Conservation (phyloP, 2,797 vertebrate species). For the Cryptoprocta ferox region DNA sequence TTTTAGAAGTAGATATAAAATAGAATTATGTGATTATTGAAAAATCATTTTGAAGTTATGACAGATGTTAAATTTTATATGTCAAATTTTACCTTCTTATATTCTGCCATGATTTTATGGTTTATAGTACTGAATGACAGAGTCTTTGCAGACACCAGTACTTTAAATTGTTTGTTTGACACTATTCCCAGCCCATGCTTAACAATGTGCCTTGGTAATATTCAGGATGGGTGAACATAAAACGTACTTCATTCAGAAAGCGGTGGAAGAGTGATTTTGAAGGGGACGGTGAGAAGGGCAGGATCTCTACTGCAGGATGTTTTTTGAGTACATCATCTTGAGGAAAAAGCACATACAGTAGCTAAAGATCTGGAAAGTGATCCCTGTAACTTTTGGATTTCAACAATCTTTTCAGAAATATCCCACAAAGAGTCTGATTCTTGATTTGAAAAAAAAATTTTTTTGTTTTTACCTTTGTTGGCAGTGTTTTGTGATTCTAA, state of each 20-base stretch:
- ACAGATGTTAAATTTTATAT: constrained; percentile 19
- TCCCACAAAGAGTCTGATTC: background rate
- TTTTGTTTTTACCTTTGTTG: background rate
- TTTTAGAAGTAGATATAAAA: constrained; percentile 45
- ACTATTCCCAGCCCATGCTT: background rate
- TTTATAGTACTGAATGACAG: background rate
- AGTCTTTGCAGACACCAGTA: background rate
- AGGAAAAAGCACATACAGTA: background rate
- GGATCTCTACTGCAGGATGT: background rate
- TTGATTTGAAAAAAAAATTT: background rate
- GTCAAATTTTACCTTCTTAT: background rate
- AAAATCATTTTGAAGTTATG: constrained; percentile 16
- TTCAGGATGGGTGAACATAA: background rate
- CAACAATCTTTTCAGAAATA: too few relatives aligned
- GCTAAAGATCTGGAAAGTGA: background rate
- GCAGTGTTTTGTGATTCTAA: background rate
- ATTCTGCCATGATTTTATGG: too few relatives aligned
- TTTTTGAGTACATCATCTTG: too few relatives aligned
- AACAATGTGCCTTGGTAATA: background rate
- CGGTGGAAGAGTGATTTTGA: background rate
- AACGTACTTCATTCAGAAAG: background rate
- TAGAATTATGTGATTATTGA: constrained; percentile 14
- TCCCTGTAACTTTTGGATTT: background rate
- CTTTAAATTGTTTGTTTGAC: background rate
- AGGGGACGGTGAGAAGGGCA: background rate